A percentile compares a stretch with the other conserved stretches of the same genome.
These are phyloP conservation scores for Trichogramma evanescens DNA, from an alignment of 2,888 invertebrate genomes.

Conservation along the genomic window DNA sequence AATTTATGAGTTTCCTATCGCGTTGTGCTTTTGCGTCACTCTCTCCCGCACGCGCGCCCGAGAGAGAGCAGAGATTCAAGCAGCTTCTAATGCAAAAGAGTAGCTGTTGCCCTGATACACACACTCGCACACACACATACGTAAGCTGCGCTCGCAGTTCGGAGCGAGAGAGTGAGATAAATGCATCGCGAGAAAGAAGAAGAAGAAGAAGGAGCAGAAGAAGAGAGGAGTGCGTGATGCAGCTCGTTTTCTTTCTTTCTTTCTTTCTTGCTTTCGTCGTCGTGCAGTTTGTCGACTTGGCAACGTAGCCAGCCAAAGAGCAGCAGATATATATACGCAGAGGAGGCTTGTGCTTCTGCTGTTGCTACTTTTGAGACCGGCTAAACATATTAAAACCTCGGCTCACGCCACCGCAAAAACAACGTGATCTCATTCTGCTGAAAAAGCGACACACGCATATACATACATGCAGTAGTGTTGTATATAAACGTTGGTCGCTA, in stretches of 20 bases:
- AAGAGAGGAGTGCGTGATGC: not conserved
- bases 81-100: not conserved
- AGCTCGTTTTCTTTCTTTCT: too few relatives aligned
- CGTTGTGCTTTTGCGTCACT: constrained; percentile 3
- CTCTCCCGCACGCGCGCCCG: not conserved
- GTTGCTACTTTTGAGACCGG: constrained; percentile 23
- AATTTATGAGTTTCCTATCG: too few relatives aligned
- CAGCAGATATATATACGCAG: constrained; percentile 33
- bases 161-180: not conserved
- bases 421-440: constrained; percentile 45
- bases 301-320: constrained; percentile 32
- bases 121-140: not conserved
- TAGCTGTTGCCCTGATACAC: not conserved
- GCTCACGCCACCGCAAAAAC: constrained; percentile 45
- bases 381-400: constrained; percentile 48
- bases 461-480: too few relatives aligned
- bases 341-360: constrained; percentile 25
- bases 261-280: not conserved
- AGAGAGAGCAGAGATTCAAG: not conserved
- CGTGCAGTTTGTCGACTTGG: constrained; percentile 3
- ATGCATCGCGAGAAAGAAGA: not conserved
- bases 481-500: too few relatives aligned
- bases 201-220: constrained; percentile 25
- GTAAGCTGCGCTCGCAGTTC: not conserved
- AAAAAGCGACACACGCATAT: too few relatives aligned